A percentile compares a stretch with the other conserved stretches of the same genome.
Conservation (phyloP, 2,888 invertebrate genomes). For the Anthrax anthrax region DNA sequence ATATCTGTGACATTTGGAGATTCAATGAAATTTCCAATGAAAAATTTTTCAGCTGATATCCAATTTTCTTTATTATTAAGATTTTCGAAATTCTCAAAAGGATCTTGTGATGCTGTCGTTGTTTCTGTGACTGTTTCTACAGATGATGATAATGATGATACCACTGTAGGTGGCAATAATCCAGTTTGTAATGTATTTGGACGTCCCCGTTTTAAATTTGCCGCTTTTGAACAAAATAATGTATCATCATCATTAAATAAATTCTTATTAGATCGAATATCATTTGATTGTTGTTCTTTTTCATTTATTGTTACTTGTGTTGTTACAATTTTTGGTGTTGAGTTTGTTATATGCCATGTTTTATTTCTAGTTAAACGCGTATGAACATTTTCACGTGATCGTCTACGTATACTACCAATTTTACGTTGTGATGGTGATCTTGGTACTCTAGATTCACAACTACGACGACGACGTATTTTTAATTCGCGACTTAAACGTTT, state of each 20-base stretch:
- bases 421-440: conserved; percentile 69
- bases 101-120: neutral
- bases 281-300: neutral
- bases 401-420: conserved; percentile 57
- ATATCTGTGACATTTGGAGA: neutral
- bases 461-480: conserved; percentile 49
- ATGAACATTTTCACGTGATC: conserved; percentile 49
- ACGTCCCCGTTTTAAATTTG: conserved; percentile 38
- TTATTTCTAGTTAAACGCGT: conserved; percentile 44
- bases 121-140: conserved; percentile 4
- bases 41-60: conserved; percentile 33
- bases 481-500: conserved; percentile 55
- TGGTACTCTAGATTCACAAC: conserved; percentile 53
- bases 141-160: conserved; percentile 6
- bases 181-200: conserved; percentile 37
- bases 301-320: conserved; percentile 8
- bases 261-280: too few relatives aligned
- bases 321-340: conserved; percentile 1
- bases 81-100: too few relatives aligned
- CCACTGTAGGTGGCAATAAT: conserved; percentile 16
- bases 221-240: conserved; percentile 37
- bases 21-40: conserved; percentile 13
- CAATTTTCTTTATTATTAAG: conserved; percentile 20
- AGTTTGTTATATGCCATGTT: conserved; percentile 47
- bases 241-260: conserved; percentile 5